Conservation (phyloP, 2,888 invertebrate species). For the Deroplatys truncata region DNA sequence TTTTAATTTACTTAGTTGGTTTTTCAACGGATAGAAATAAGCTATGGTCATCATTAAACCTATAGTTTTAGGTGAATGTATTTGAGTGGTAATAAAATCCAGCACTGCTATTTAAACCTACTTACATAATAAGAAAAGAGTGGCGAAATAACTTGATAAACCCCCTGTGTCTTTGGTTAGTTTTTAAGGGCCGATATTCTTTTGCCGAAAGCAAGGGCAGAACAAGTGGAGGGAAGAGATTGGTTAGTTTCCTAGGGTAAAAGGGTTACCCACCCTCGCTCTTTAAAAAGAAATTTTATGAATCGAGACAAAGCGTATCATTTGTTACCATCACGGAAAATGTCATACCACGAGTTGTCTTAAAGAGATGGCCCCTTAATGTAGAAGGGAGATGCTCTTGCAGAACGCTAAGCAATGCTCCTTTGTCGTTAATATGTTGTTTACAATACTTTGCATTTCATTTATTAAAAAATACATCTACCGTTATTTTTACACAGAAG, state of each 20-base stretch:
- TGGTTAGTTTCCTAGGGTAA: background rate
- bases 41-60: too few relatives aligned
- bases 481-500: too few relatives aligned
- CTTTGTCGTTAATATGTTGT: background rate
- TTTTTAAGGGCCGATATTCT: background rate
- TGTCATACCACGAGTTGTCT: background rate
- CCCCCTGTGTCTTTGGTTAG: background rate
- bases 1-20: too few relatives aligned
- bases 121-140: too few relatives aligned
- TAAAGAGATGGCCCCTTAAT: background rate
- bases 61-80: too few relatives aligned
- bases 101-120: too few relatives aligned
- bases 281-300: background rate
- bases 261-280: background rate
- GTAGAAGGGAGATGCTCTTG: background rate
- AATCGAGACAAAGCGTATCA: background rate
- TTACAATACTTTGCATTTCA: background rate
- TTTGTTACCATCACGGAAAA: conserved; percentile 9
- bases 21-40: too few relatives aligned
- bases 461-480: too few relatives aligned
- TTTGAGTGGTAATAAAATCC: too few relatives aligned
- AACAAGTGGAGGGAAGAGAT: background rate
- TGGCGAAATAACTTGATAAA: conserved; percentile 7
- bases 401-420: background rate
- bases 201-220: background rate